Percentiles rank a stretch among this genome's conserved stretches.
Conservation (phyloP, 2,888 invertebrate genomes). For the Drosophila borealis region DNA sequence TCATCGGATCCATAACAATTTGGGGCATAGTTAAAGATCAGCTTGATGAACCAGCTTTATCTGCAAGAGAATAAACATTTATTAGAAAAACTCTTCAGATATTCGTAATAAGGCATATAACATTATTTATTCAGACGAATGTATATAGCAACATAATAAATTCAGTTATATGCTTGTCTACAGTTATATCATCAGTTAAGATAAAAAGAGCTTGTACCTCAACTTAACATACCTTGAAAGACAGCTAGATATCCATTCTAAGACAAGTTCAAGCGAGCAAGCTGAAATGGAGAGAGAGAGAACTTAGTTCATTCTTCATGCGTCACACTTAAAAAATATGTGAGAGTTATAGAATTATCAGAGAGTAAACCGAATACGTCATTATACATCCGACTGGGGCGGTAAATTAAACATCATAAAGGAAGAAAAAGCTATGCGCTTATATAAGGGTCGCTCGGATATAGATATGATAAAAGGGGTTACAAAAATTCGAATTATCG, state of each 20-base stretch:
- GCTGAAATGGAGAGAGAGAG: not conserved
- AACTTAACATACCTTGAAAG: slow-evolving; percentile 13
- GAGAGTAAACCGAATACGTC: slow-evolving; percentile 5
- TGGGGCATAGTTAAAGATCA: too few species aligned
- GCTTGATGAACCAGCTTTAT: not conserved
- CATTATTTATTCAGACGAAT: slow-evolving; percentile 19
- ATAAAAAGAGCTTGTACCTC: not conserved
- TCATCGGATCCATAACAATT: not conserved
- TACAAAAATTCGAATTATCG: too few species aligned
- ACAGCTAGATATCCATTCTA: too few species aligned
- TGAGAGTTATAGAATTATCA: not conserved
- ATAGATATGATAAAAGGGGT: too few species aligned
- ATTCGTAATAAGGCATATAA: not conserved
- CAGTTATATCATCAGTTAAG: slow-evolving; percentile 37
- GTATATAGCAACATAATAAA: slow-evolving; percentile 42
- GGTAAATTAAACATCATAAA: slow-evolving; percentile 39
- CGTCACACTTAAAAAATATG: not conserved
- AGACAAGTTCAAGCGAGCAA: too few species aligned
- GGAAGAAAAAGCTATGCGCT: not conserved
- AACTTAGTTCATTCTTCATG: not conserved
- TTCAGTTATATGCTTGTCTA: slow-evolving; percentile 65
- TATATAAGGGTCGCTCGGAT: not conserved
- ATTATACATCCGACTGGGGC: slow-evolving; percentile 57
- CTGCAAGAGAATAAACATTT: slow-evolving; percentile 3
- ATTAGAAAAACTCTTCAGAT: not conserved